A percentile compares a stretch with the other conserved stretches of the same genome.
Evolutionary conservation across 2,888 invertebrate species (phyloP).

Genomic region (Hoplodrina ambigua): DNA sequence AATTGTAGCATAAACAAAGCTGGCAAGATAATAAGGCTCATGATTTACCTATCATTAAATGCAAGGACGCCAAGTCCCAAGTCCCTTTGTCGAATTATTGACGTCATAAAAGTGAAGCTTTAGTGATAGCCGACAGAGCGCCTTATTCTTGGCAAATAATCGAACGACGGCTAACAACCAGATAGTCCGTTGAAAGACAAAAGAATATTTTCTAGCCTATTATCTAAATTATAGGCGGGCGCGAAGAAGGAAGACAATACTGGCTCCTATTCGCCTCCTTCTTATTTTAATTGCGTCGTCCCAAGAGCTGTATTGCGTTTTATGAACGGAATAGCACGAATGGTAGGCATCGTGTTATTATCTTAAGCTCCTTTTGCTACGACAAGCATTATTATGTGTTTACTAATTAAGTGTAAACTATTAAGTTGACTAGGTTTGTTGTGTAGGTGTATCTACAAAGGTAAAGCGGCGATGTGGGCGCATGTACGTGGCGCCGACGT

Average conservation of each 20-base stretch:
- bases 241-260: conserved; percentile 83
- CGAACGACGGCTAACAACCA: conserved; percentile 81
- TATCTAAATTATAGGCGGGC: conserved; percentile 88
- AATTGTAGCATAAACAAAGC: conserved; percentile 67
- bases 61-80: conserved; percentile 61
- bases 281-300: conserved; percentile 87
- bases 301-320: conserved; percentile 81
- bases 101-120: conserved; percentile 74
- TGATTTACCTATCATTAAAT: conserved; percentile 70
- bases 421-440: conserved; percentile 60
- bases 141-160: conserved; percentile 75
- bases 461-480: conserved; percentile 62
- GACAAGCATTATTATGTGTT: conserved; percentile 52
- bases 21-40: conserved; percentile 73
- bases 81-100: conserved; percentile 79
- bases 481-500: conserved; percentile 73
- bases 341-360: conserved; percentile 75
- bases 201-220: conserved; percentile 89
- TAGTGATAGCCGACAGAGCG: conserved; percentile 65
- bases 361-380: conserved; percentile 53
- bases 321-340: conserved; percentile 77
- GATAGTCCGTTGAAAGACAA: conserved; percentile 84
- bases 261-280: conserved; percentile 69
- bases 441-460: conserved; percentile 72
- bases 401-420: conserved; percentile 64